Percentiles rank a stretch among this genome's conserved stretches.
phyloP scores from a whole-genome alignment of 2,113 vertebrate genomes.

The Protobothrops flavoviridis region DNA sequence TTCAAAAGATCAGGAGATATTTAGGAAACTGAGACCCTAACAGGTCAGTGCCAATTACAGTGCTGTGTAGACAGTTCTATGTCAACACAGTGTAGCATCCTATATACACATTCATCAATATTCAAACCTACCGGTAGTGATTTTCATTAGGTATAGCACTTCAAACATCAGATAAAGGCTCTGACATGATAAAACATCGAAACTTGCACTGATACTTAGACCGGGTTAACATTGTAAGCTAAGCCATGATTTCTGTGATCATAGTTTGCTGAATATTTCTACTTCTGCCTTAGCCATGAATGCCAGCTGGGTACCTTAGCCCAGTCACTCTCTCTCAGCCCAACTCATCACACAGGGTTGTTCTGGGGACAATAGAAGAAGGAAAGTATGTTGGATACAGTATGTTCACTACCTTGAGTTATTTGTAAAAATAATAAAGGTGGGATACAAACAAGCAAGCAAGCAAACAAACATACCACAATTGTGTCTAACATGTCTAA shows the following conservation, averaged over 20 bases:
- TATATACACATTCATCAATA: not conserved
- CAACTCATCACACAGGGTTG: not conserved
- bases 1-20: not conserved
- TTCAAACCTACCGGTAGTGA: not conserved
- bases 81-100: not conserved
- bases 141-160: not conserved
- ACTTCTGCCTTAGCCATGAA: not conserved
- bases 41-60: not conserved
- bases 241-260: not conserved
- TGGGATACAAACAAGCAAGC: not conserved
- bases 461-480: not conserved
- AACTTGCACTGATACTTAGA: not conserved
- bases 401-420: not conserved
- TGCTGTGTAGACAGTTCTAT: not conserved
- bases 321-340: not conserved
- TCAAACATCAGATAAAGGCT: not conserved
- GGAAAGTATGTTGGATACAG: not conserved
- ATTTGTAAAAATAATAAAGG: not conserved
- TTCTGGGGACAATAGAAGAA: not conserved
- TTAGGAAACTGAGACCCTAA: not conserved
- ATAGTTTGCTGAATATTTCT: not conserved
- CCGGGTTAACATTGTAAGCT: not conserved
- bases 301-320: not conserved
- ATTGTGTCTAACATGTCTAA: not conserved
- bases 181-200: not conserved